phyloP scores from a whole-genome alignment of 2,888 invertebrate species.

The Campoplex capitator region DNA sequence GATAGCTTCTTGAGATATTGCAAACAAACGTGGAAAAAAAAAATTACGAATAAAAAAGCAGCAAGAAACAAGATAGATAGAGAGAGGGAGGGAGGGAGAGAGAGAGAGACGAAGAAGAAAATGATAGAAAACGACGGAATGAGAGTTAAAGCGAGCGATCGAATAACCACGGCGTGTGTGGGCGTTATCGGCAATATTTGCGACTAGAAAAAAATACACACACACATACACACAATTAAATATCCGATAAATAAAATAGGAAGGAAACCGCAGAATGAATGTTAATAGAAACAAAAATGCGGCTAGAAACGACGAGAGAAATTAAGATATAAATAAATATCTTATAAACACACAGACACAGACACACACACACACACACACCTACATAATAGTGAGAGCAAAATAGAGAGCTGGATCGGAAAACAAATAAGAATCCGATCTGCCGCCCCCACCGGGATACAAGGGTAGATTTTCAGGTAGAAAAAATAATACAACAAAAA shows the following conservation, averaged over 20 bases:
- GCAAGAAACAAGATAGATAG: constrained; percentile 9
- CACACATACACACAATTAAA: neutral
- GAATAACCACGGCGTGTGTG: constrained; percentile 39
- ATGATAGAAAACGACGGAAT: constrained; percentile 14
- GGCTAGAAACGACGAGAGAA: constrained; percentile 2
- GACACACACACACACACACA: neutral
- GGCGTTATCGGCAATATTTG: constrained; percentile 58
- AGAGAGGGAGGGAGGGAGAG: constrained; percentile 1
- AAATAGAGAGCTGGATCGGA: constrained; percentile 54
- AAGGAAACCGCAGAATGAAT: constrained; percentile 19
- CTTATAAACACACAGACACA: neutral
- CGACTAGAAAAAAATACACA: constrained; percentile 51
- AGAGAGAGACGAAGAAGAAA: constrained; percentile 24
- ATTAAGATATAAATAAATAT: constrained; percentile 60
- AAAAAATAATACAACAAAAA: constrained; percentile 67
- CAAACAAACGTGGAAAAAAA: constrained; percentile 46
- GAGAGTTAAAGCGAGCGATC: constrained; percentile 46
- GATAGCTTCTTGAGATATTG: constrained; percentile 72
- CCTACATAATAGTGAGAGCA: constrained; percentile 29
- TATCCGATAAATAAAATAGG: constrained; percentile 31
- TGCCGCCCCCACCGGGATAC: constrained; percentile 80
- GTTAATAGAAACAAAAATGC: constrained; percentile 2
- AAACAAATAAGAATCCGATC: constrained; percentile 49
- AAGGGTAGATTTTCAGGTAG: constrained; percentile 81
- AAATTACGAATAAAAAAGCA: constrained; percentile 25